Percentiles rank a stretch among this genome's conserved stretches.
phyloP scores from a whole-genome alignment of 1,140 invertebrate genomes.

The Yoshiicerus persimilis region DNA sequence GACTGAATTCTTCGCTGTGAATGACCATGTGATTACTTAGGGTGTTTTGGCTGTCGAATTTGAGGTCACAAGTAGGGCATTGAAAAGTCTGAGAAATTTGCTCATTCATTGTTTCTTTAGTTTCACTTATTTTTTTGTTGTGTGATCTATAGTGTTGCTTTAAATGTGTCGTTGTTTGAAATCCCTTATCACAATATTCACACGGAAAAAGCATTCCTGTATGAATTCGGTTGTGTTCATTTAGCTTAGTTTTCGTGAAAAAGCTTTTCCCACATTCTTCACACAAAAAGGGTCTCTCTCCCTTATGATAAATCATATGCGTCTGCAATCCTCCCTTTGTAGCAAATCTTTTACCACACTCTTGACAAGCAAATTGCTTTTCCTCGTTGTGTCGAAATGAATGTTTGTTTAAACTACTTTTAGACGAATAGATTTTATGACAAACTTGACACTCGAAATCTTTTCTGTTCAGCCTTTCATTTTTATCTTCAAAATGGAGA shows the following conservation, averaged over 20 bases:
- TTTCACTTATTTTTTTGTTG: neutral
- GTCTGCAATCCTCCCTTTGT: neutral
- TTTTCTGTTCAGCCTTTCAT: neutral
- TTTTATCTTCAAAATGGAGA: neutral
- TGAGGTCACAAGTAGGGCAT: neutral
- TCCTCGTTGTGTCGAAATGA: neutral
- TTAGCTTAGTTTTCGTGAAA: neutral
- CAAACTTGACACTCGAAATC: neutral
- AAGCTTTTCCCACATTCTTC: slow-evolving; percentile 1
- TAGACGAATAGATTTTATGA: neutral
- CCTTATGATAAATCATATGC: neutral
- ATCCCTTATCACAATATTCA: neutral
- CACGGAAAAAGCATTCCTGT: neutral
- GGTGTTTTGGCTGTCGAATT: neutral
- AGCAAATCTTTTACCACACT: neutral
- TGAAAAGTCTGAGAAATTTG: neutral
- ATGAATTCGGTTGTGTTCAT: neutral
- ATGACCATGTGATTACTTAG: neutral
- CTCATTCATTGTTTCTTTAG: no score
- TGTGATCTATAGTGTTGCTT: neutral
- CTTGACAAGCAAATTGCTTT: neutral
- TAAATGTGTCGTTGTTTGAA: neutral
- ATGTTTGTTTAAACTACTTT: slow-evolving; percentile 4
- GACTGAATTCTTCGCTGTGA: neutral
- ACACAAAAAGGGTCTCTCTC: neutral